A percentile compares a stretch with the other conserved stretches of the same genome.
These are phyloP conservation scores for Epizoanthus stellaris DNA, from an alignment of 92 coral and sea anemone genomes.

Conservation along the genomic window DNA sequence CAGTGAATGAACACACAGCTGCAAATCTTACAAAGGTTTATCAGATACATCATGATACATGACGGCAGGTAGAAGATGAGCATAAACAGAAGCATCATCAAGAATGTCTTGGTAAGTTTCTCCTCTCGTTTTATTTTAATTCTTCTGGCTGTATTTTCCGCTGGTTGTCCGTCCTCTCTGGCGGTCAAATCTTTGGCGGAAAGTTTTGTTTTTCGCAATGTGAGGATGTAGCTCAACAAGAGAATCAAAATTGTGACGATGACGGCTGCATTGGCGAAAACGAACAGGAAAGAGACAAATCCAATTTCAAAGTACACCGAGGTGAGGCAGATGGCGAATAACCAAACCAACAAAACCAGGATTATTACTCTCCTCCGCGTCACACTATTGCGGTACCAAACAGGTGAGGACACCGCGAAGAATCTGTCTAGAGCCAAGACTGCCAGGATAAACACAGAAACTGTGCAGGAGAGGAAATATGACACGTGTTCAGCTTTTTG, in stretches of 20 bases:
- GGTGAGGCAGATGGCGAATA: conserved; percentile 43
- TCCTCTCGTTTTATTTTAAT: conserved; percentile 55
- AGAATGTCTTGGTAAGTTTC: conserved; percentile 76
- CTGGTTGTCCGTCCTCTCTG: neutral
- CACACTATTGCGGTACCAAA: conserved; percentile 46
- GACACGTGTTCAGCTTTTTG: conserved; percentile 47
- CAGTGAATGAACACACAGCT: conserved; percentile 73
- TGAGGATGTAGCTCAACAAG: conserved; percentile 43
- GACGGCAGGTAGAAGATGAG: conserved; percentile 75
- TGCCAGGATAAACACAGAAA: conserved; percentile 45
- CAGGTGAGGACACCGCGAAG: conserved; percentile 45
- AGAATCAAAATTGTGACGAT: conserved; percentile 40
- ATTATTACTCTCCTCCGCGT: conserved; percentile 36
- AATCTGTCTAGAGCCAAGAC: conserved; percentile 50
- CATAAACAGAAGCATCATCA: conserved; percentile 69
- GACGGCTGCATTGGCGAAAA: conserved; percentile 54
- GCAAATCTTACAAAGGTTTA: conserved; percentile 74
- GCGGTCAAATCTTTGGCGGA: neutral
- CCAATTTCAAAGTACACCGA: conserved; percentile 54
- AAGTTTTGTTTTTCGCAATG: conserved; percentile 36
- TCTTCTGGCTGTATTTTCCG: conserved; percentile 15
- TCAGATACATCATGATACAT: conserved; percentile 64
- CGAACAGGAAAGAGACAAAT: conserved; percentile 47
- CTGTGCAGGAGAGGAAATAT: conserved; percentile 59
- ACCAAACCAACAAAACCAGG: conserved; percentile 41